Evolutionary conservation across 2,888 invertebrate genomes (phyloP).

Genomic region (Peribatodes rhomboidaria): DNA sequence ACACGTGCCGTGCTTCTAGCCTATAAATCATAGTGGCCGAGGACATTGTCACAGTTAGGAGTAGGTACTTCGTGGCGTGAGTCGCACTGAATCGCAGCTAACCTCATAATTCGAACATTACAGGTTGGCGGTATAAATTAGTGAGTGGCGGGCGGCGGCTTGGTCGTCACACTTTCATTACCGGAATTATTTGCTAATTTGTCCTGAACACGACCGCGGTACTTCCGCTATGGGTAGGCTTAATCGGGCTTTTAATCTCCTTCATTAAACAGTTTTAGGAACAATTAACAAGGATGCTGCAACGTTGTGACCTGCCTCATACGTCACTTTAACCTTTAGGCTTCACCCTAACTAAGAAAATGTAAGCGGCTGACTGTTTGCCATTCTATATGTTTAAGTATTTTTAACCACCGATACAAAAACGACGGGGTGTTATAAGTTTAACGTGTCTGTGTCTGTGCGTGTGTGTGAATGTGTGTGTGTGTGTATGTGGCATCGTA

Average conservation of each 20-base stretch:
- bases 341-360: too few relatives aligned
- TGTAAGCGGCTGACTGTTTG: too few relatives aligned
- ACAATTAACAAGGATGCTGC: slow-evolving; percentile 68
- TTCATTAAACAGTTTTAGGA: slow-evolving; percentile 72
- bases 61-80: slow-evolving; percentile 26
- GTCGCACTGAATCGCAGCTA: slow-evolving; percentile 54
- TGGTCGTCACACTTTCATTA: slow-evolving; percentile 72
- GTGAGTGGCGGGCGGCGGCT: slow-evolving; percentile 48
- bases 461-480: too few relatives aligned
- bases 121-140: slow-evolving; percentile 60
- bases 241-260: slow-evolving; percentile 73
- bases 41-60: slow-evolving; percentile 65
- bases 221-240: slow-evolving; percentile 65
- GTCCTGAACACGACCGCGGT: slow-evolving; percentile 67
- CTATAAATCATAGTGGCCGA: slow-evolving; percentile 65
- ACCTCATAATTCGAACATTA: slow-evolving; percentile 56
- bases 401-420: too few relatives aligned
- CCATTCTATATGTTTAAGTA: too few relatives aligned
- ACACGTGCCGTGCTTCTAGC: slow-evolving; percentile 59
- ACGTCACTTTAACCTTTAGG: too few relatives aligned
- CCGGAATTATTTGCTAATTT: slow-evolving; percentile 80
- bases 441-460: too few relatives aligned
- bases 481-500: too few relatives aligned
- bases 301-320: slow-evolving; percentile 48
- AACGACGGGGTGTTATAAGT: too few relatives aligned